Conservation (phyloP, 1,140 invertebrate genomes). For the Acromyrmex charruanus region DNA sequence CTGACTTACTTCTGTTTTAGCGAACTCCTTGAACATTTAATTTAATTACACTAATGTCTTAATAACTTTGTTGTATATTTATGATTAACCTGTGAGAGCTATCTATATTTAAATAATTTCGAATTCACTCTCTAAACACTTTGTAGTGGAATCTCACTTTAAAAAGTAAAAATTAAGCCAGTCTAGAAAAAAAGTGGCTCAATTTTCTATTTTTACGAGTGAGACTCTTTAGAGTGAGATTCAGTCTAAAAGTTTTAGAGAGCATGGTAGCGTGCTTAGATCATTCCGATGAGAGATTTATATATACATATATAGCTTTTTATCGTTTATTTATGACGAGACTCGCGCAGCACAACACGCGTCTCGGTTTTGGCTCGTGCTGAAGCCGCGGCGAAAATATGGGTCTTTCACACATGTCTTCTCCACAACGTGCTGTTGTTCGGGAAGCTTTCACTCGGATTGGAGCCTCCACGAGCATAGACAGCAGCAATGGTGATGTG, state of each 20-base stretch:
- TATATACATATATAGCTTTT: slow-evolving; percentile 13
- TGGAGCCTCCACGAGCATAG: neutral
- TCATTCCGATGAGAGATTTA: slow-evolving; percentile 2
- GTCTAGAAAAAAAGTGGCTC: too few relatives aligned
- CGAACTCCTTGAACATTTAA: neutral
- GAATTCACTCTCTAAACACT: neutral
- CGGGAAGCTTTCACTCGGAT: slow-evolving; percentile 23
- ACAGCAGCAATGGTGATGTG: slow-evolving; percentile 13
- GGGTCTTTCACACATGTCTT: neutral
- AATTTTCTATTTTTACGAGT: too few relatives aligned
- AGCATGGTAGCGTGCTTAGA: neutral
- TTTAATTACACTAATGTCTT: neutral
- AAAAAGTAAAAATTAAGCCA: too few relatives aligned
- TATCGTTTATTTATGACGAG: slow-evolving; percentile 33
- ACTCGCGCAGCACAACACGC: slow-evolving; percentile 23
- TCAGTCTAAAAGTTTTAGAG: too few relatives aligned
- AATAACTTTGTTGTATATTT: neutral
- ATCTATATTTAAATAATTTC: neutral
- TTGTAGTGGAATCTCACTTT: too few relatives aligned
- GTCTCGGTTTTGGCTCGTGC: neutral
- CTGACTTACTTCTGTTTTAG: neutral
- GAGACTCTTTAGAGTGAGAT: too few relatives aligned
- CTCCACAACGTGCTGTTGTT: neutral
- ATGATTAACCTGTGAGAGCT: neutral
- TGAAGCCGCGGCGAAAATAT: neutral